Percentiles rank a stretch among this genome's conserved stretches.
Conservation (phyloP, 2,888 invertebrate genomes). For the Phortica okadai region DNA sequence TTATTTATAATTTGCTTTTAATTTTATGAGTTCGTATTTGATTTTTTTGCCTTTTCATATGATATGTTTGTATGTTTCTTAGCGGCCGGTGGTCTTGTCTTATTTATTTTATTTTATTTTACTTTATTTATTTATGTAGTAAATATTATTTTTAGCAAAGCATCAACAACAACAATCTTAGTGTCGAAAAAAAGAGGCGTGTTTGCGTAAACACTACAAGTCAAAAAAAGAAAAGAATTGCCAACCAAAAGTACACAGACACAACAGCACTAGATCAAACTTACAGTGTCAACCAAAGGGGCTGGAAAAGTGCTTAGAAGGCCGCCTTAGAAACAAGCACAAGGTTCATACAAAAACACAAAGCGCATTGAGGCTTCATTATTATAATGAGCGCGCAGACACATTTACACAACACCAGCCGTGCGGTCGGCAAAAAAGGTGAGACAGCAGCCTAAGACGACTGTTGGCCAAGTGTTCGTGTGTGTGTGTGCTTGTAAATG, state of each 20-base stretch:
- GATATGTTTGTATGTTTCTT: too few species aligned
- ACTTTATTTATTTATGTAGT: conserved; percentile 1
- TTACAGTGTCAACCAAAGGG: neutral
- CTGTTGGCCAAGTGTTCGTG: too few species aligned
- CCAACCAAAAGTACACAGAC: neutral
- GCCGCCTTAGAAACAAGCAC: neutral
- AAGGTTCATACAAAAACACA: neutral
- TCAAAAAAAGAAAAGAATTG: neutral
- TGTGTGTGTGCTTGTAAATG: too few species aligned
- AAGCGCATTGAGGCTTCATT: neutral
- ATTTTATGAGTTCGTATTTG: neutral
- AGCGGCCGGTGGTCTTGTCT: too few species aligned
- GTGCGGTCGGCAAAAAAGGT: neutral
- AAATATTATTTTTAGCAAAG: conserved; percentile 14
- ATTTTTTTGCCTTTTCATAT: neutral
- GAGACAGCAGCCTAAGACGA: neutral
- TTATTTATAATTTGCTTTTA: conserved; percentile 19
- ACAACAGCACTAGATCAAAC: neutral
- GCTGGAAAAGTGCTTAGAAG: too few species aligned
- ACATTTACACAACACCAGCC: neutral
- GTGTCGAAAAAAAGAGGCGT: neutral
- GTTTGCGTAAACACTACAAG: neutral
- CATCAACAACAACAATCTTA: neutral
- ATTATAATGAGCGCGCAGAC: conserved; percentile 1
- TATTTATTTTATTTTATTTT: neutral